These are phyloP conservation scores for Actinostola sp. DNA, from an alignment of 92 coral and sea anemone species.

Conservation along the genomic window DNA sequence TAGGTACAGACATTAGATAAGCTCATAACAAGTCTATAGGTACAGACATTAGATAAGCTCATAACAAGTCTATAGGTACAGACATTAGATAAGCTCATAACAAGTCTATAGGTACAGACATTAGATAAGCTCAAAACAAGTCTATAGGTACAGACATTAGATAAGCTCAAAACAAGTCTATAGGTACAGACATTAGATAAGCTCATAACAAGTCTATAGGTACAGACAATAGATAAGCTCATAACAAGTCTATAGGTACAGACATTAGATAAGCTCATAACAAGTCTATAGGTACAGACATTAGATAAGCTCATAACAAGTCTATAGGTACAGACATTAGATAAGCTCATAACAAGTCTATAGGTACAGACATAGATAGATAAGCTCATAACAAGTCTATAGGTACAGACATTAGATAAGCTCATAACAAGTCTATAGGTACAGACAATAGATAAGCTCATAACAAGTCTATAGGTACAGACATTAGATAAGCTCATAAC, in stretches of 20 bases:
- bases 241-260: not conserved
- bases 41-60: no score
- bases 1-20: slow-evolving; percentile 59
- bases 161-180: not conserved
- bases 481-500: no score
- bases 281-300: slow-evolving; percentile 80
- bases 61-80: slow-evolving; percentile 92
- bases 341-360: slow-evolving; percentile 88
- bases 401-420: no score
- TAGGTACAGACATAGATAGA: slow-evolving; percentile 66
- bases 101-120: not conserved
- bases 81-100: not conserved
- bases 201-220: slow-evolving; percentile 95
- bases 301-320: not conserved
- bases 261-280: no score
- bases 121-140: no score
- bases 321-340: not conserved
- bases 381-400: not conserved
- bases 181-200: no score
- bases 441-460: slow-evolving; percentile 3
- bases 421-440: slow-evolving; percentile 96
- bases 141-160: slow-evolving; percentile 69
- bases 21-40: not conserved
- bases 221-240: slow-evolving; percentile 19
- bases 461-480: not conserved